A percentile compares a stretch with the other conserved stretches of the same genome.
Evolutionary conservation across 2,797 vertebrate genomes (phyloP).

Genomic region (Argya squamiceps): DNA sequence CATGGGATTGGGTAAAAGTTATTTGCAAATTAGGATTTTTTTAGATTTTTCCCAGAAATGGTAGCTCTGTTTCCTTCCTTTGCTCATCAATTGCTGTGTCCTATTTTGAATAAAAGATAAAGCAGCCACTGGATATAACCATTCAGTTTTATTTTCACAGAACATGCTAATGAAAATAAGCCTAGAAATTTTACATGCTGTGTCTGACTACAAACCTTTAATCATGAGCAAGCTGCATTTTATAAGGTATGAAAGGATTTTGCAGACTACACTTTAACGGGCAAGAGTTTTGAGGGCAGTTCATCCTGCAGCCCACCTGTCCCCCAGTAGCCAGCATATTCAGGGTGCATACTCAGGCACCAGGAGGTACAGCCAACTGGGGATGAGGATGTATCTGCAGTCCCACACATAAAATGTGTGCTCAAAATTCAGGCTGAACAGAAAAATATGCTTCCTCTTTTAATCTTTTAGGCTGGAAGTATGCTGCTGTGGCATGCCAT

Average conservation of each 20-base stretch:
- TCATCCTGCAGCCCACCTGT: neutral
- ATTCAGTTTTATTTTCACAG: neutral
- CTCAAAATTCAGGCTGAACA: neutral
- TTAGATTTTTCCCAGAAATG: neutral
- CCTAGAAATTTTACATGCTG: neutral
- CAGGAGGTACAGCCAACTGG: neutral
- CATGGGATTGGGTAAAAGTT: neutral
- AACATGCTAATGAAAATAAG: neutral
- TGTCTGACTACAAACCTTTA: neutral
- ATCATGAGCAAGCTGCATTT: neutral
- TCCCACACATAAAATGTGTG: neutral
- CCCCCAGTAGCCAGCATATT: accelerated
- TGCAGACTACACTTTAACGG: neutral
- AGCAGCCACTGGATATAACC: neutral
- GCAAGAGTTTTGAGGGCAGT: neutral
- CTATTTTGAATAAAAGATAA: neutral
- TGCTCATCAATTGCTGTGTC: neutral
- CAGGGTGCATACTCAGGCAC: accelerated
- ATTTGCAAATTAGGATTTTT: neutral
- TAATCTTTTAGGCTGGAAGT: neutral
- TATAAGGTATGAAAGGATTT: neutral
- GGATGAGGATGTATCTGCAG: neutral
- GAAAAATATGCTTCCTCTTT: neutral
- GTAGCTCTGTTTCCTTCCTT: neutral
- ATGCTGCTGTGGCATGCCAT: neutral